Evolutionary conservation across 2,888 invertebrate genomes (phyloP).

Genomic region (Peribatodes rhomboidaria): DNA sequence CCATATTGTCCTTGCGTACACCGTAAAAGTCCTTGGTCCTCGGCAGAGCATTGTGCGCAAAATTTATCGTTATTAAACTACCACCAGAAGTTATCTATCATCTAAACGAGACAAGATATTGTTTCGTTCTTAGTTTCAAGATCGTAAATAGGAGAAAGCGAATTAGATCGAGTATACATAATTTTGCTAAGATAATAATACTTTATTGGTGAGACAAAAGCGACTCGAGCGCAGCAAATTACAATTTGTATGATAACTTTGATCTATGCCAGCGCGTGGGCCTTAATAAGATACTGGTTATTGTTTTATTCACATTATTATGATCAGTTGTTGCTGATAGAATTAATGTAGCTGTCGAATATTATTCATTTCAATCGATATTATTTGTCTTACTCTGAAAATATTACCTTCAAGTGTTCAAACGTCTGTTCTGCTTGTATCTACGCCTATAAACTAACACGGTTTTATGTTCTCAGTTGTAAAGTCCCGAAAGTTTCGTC

Average conservation of each 20-base stretch:
- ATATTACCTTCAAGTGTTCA: slow-evolving; percentile 15
- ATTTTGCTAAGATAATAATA: slow-evolving; percentile 33
- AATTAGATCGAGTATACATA: slow-evolving; percentile 42
- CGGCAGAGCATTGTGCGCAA: slow-evolving; percentile 39
- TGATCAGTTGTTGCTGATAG: slow-evolving; percentile 35
- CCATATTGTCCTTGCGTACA: slow-evolving; percentile 42
- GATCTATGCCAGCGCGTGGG: slow-evolving; percentile 54
- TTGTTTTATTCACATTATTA: slow-evolving; percentile 42
- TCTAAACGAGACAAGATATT: slow-evolving; percentile 47
- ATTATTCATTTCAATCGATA: slow-evolving; percentile 7
- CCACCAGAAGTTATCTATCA: slow-evolving; percentile 45
- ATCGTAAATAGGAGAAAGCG: slow-evolving; percentile 41
- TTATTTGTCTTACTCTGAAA: slow-evolving; percentile 10
- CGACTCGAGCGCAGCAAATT: slow-evolving; percentile 45
- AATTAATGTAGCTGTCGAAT: slow-evolving; percentile 32
- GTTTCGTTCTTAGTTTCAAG: slow-evolving; percentile 25
- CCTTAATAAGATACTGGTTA: slow-evolving; percentile 41
- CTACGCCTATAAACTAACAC: not conserved
- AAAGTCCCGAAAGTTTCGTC: slow-evolving; percentile 28
- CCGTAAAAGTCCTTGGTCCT: slow-evolving; percentile 43
- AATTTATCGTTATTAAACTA: slow-evolving; percentile 48
- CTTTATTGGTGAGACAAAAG: slow-evolving; percentile 30
- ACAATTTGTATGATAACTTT: slow-evolving; percentile 51
- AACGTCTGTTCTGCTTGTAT: not conserved
- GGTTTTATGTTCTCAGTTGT: slow-evolving; percentile 11